A percentile compares a stretch with the other conserved stretches of the same genome.
Conservation (phyloP, 2,888 invertebrate species). For the Athalia rosae region DNA sequence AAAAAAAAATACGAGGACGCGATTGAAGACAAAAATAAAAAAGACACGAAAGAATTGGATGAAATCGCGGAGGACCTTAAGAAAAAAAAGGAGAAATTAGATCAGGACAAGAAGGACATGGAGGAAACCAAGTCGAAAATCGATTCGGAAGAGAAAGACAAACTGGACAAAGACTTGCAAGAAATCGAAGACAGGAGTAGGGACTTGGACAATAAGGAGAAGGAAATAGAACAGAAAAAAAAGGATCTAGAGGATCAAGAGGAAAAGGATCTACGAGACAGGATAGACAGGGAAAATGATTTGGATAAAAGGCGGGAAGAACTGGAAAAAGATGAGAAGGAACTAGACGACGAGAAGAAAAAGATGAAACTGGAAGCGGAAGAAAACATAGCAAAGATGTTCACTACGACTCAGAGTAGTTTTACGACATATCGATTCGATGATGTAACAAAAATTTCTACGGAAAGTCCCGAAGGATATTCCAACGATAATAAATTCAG, state of each 20-base stretch:
- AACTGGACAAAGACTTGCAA: constrained; percentile 17
- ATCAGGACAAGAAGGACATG: constrained; percentile 45
- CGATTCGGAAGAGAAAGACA: constrained; percentile 45
- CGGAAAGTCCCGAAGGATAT: background rate
- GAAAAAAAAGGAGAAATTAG: constrained; percentile 48
- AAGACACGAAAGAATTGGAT: background rate
- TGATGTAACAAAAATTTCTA: background rate
- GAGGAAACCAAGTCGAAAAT: constrained; percentile 49
- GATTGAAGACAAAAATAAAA: background rate
- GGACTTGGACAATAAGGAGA: constrained; percentile 3
- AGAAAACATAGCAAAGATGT: constrained; percentile 20
- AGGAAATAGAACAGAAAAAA: constrained; percentile 50
- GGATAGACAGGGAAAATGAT: background rate
- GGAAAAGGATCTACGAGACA: constrained; percentile 6
- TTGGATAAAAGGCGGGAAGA: constrained; percentile 3
- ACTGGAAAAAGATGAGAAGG: background rate
- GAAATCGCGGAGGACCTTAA: constrained; percentile 50
- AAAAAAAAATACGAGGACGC: constrained; percentile 28
- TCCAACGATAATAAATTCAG: background rate
- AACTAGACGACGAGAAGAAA: background rate
- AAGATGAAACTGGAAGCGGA: constrained; percentile 21
- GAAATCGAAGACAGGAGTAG: background rate
- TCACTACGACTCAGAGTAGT: background rate
- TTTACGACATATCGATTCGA: background rate
- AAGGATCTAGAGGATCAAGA: constrained; percentile 48